Conservation (phyloP, 2,113 vertebrate species). For the Rhombomys opimus region DNA sequence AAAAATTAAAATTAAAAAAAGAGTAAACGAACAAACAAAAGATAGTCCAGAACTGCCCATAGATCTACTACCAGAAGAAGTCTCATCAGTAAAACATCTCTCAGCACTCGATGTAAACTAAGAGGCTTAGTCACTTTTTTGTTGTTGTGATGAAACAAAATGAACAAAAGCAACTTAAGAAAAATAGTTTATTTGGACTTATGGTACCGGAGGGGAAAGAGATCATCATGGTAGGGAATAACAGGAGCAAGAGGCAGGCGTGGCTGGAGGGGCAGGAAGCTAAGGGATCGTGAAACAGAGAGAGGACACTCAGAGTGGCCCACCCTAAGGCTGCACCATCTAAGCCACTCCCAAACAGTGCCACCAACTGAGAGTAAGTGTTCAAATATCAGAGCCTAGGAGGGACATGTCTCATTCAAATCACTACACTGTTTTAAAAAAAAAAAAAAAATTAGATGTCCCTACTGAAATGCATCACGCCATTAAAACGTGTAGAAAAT, state of each 20-base stretch:
- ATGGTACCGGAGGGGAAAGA: background rate
- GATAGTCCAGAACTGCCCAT: background rate
- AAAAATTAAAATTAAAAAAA: no score
- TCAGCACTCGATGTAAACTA: slow-evolving; percentile 1
- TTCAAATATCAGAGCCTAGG: background rate
- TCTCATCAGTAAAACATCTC: slow-evolving; percentile 30
- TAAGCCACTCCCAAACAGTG: background rate
- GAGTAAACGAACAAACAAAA: no score
- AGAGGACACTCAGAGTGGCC: background rate
- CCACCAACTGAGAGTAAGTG: background rate
- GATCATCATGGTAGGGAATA: background rate
- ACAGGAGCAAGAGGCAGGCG: background rate
- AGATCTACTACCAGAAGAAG: background rate
- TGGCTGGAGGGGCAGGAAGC: background rate
- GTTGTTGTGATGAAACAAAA: background rate
- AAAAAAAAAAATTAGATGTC: background rate
- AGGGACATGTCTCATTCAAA: background rate
- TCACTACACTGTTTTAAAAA: background rate
- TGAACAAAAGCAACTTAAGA: no score
- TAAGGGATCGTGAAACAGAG: background rate
- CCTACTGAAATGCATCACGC: background rate
- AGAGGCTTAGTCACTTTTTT: background rate
- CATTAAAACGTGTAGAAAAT: background rate
- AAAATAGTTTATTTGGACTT: background rate
- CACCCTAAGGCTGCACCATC: background rate